Evolutionary conservation across 1,140 invertebrate genomes (phyloP), one percentile per base, ranked within the genome.

Genomic region (Temnothorax curvispinosus): DNA sequence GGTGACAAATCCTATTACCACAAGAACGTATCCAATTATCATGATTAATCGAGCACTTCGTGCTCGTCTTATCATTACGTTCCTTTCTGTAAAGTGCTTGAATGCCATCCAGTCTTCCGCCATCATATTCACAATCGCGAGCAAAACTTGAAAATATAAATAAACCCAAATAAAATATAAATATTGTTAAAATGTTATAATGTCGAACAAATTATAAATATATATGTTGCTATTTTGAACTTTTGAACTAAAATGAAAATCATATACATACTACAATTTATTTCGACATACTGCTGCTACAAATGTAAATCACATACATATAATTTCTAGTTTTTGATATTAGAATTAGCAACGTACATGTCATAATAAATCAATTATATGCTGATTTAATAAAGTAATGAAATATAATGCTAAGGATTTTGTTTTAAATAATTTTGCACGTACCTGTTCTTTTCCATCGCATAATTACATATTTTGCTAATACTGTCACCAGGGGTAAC

Each of bases 31-130:
- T 58, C 52, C 21, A 8, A 54, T 50, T 50, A 62, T 64, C n/a
- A n/a, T 58, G 2, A 67, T 21, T 5, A 15, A 47, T 58, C 50
- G 75, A 5, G 44, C 44, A 13, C 44, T 50, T 11, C 21, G 58
- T 18, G 72, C 74, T 35, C 8, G 44, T 41, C 21, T 74, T 56
- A 72, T 56, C 74, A 78, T 78, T 3, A 88, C 56, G 13, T n/a
- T 6, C 54, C 41, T 56, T 3, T 86, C 64, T 7, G 6, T 3
- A 13, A 67, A 60, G 2, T 54, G 15, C 4, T 88, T 80, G 5
- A 47, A 58, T 13, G 35, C 64, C 8, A 47, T 77, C 87, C 84
- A 88, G 35, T 88, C 87, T 50, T 86, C 75, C 9, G 58, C 87
- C 11, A 88, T 80, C 87, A 86, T 86, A 6, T 74, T 80, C 13